Evolutionary conservation across 1,140 invertebrate genomes (phyloP).

Genomic region (Psix sp.): DNA sequence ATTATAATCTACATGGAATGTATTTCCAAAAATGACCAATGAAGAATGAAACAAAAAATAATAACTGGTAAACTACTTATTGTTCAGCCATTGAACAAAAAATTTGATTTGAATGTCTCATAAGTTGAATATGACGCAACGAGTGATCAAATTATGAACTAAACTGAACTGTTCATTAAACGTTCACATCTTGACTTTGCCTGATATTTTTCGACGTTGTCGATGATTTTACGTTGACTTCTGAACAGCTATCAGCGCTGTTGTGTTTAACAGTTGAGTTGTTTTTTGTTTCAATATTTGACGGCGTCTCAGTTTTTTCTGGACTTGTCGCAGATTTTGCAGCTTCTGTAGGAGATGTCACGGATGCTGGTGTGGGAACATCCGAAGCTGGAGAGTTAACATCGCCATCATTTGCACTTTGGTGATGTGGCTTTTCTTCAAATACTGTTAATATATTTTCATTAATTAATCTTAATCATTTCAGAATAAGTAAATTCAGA

Average conservation of each 20-base stretch:
- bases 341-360: slow-evolving; percentile 72
- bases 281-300: slow-evolving; percentile 62
- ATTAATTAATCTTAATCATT: no score
- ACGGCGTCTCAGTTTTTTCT: slow-evolving; percentile 66
- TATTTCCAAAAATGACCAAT: no score
- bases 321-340: slow-evolving; percentile 68
- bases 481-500: no score
- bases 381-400: slow-evolving; percentile 62
- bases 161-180: slow-evolving; percentile 69
- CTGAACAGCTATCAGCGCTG: slow-evolving; percentile 60
- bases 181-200: slow-evolving; percentile 62
- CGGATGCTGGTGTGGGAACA: slow-evolving; percentile 67
- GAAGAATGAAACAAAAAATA: not conserved
- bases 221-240: slow-evolving; percentile 61
- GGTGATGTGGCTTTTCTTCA: slow-evolving; percentile 79
- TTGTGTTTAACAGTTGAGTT: slow-evolving; percentile 62
- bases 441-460: slow-evolving; percentile 77
- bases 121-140: slow-evolving; percentile 50
- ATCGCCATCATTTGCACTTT: slow-evolving; percentile 62
- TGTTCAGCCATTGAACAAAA: slow-evolving; percentile 9
- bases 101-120: slow-evolving; percentile 27
- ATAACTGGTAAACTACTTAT: not conserved
- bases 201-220: slow-evolving; percentile 45
- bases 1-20: no score
- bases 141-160: slow-evolving; percentile 60